These are phyloP conservation scores for Microcebus lehilahytsara DNA, from an alignment of 2,113 vertebrate species.

Conservation along the genomic window DNA sequence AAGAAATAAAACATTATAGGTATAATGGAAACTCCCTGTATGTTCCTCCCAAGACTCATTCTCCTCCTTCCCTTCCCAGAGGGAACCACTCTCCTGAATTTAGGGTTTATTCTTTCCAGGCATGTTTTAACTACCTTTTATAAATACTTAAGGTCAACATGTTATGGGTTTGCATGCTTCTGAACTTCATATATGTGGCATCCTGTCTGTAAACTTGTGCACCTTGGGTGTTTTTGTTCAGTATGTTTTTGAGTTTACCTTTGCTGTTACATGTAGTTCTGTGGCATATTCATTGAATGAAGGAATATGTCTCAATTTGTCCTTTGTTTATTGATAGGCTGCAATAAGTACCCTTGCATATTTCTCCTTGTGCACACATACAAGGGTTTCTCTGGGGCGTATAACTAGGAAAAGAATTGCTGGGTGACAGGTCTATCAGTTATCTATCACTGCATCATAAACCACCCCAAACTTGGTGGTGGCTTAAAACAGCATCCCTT, in stretches of 20 bases:
- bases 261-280: neutral
- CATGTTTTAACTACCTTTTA: neutral
- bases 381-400: conserved; percentile 15
- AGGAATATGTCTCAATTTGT: neutral
- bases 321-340: neutral
- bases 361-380: neutral
- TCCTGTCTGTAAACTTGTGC: neutral
- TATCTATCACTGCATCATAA: conserved; percentile 23
- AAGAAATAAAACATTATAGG: neutral
- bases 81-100: neutral
- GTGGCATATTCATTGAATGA: neutral
- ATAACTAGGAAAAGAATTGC: conserved; percentile 20
- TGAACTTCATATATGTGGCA: neutral
- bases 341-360: neutral
- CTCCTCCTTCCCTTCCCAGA: neutral
- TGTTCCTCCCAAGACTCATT: neutral
- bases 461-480: neutral
- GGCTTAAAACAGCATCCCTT: conserved; percentile 2
- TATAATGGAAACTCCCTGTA: neutral
- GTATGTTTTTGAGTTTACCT: neutral
- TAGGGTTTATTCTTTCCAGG: neutral
- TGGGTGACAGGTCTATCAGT: neutral
- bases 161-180: neutral
- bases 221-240: neutral
- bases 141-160: neutral